These are phyloP conservation scores for Eublepharis macularius DNA, from an alignment of 2,113 vertebrate species.

Conservation along the genomic window DNA sequence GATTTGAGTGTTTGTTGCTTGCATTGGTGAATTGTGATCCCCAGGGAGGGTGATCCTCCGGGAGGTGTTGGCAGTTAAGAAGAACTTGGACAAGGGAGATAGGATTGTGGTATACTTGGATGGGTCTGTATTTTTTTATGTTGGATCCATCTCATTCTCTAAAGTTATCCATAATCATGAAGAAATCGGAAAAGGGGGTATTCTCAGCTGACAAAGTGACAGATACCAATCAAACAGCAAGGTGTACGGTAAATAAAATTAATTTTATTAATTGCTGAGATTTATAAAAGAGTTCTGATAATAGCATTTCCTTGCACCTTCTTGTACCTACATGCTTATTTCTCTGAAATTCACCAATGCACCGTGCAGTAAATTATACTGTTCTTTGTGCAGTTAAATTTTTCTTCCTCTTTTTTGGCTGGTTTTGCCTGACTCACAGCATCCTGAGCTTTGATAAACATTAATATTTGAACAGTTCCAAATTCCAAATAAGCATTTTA, in stretches of 20 bases:
- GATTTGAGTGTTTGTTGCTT: no score
- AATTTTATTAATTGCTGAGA: neutral
- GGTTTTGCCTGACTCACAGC: constrained; percentile 7
- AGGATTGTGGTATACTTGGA: no score
- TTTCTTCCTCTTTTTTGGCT: neutral
- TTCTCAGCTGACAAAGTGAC: no score
- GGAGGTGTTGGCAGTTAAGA: no score
- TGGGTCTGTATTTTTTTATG: no score
- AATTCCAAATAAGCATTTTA: no score
- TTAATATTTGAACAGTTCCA: constrained; percentile 15
- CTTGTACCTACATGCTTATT: neutral
- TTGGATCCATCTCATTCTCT: no score
- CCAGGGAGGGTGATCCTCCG: no score
- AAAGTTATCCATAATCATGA: no score
- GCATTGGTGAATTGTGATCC: neutral
- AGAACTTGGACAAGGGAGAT: no score
- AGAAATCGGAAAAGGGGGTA: no score
- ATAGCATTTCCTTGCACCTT: neutral
- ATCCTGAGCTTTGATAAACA: constrained; percentile 21
- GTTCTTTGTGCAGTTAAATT: neutral
- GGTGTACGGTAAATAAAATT: neutral
- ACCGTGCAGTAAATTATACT: constrained; percentile 13
- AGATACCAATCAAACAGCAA: neutral
- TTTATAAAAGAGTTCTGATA: neutral
- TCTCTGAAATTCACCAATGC: neutral